Percentiles rank a stretch among this genome's conserved stretches.
Evolutionary conservation across 2,888 invertebrate genomes (phyloP).

Genomic region (Thyatira batis): DNA sequence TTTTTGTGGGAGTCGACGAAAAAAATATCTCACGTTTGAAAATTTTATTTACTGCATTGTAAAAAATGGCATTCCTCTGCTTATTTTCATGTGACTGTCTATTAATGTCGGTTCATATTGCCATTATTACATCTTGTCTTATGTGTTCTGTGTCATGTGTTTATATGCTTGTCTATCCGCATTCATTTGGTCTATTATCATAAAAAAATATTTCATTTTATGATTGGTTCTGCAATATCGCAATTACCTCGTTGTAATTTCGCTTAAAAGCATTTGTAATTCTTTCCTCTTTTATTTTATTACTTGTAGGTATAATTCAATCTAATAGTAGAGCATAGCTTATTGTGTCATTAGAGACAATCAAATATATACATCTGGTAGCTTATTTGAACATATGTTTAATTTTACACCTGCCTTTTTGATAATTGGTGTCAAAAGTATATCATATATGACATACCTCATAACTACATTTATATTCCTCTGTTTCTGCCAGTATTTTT

Average conservation of each 20-base stretch:
- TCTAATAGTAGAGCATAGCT: background rate
- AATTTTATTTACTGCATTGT: background rate
- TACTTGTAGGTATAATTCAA: background rate
- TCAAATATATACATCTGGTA: background rate
- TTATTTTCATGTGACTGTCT: background rate
- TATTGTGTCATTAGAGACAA: background rate
- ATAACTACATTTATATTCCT: too few relatives aligned
- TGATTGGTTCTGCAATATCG: constrained; percentile 13
- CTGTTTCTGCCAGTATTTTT: too few relatives aligned
- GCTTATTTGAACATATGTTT: background rate
- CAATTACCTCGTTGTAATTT: constrained; percentile 7
- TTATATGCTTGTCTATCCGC: constrained; percentile 41
- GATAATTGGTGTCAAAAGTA: too few relatives aligned
- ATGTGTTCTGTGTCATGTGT: constrained; percentile 10
- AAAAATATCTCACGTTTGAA: constrained; percentile 20
- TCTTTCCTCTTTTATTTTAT: background rate
- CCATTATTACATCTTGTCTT: background rate
- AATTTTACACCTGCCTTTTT: background rate
- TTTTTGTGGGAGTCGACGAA: constrained; percentile 25
- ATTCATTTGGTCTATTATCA: constrained; percentile 40
- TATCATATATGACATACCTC: too few relatives aligned
- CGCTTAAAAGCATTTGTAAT: constrained; percentile 8
- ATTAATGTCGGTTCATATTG: background rate
- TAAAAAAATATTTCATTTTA: constrained; percentile 25
- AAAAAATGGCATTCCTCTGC: background rate